phyloP scores from a whole-genome alignment of 2,113 vertebrate genomes.

The Atherinomorus stipes region DNA sequence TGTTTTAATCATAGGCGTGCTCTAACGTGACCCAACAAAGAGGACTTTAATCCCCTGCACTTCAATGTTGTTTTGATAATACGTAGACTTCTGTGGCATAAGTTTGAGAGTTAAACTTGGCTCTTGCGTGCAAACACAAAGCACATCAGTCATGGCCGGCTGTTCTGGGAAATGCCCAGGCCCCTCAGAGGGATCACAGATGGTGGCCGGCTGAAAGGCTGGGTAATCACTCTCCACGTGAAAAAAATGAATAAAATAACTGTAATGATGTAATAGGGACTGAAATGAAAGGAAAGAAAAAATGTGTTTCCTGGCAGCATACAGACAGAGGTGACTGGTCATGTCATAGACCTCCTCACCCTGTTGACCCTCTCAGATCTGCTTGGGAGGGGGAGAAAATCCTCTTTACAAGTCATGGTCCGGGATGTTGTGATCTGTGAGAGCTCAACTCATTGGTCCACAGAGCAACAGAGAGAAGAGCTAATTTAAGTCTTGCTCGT shows the following conservation, averaged over 20 bases:
- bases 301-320: slow-evolving; percentile 28
- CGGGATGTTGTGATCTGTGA: slow-evolving; percentile 42
- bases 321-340: slow-evolving; percentile 33
- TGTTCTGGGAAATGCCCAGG: slow-evolving; percentile 62
- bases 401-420: slow-evolving; percentile 56
- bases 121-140: slow-evolving; percentile 50
- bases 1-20: slow-evolving; percentile 37
- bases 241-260: slow-evolving; percentile 18
- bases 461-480: slow-evolving; percentile 34
- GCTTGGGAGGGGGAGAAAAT: slow-evolving; percentile 40
- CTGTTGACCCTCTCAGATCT: slow-evolving; percentile 25
- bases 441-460: slow-evolving; percentile 38
- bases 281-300: slow-evolving; percentile 56
- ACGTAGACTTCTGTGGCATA: slow-evolving; percentile 23
- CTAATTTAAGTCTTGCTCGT: slow-evolving; percentile 45
- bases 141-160: slow-evolving; percentile 45
- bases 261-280: slow-evolving; percentile 33
- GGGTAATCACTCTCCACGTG: slow-evolving; percentile 66
- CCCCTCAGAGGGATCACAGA: slow-evolving; percentile 69
- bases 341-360: slow-evolving; percentile 38
- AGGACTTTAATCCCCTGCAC: slow-evolving; percentile 4
- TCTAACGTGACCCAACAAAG: slow-evolving; percentile 10
- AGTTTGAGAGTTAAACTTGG: slow-evolving; percentile 48
- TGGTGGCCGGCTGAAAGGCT: slow-evolving; percentile 65
- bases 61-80: not conserved